Conservation (phyloP, 2,113 vertebrate genomes). For the Sebastes fasciatus region DNA sequence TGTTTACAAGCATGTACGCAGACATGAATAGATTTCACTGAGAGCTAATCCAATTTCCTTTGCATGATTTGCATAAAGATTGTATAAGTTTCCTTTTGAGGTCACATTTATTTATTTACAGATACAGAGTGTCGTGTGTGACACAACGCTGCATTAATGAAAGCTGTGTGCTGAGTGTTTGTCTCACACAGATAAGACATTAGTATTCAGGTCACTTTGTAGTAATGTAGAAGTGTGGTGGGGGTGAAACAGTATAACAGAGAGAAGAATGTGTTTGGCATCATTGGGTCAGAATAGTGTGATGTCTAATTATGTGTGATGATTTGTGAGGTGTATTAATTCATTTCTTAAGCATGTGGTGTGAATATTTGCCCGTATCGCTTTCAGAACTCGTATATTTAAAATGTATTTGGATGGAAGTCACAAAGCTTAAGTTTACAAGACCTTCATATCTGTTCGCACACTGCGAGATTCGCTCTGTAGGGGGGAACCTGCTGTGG, state of each 20-base stretch:
- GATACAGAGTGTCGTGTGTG: not conserved
- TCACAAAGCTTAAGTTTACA: not conserved
- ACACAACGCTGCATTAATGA: constrained; percentile 48
- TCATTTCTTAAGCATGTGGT: not conserved
- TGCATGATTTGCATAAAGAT: constrained; percentile 43
- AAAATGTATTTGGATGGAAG: not conserved
- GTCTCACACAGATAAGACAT: constrained; percentile 32
- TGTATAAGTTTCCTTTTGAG: constrained; percentile 22
- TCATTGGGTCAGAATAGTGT: not conserved
- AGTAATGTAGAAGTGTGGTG: constrained; percentile 13
- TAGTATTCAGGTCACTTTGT: constrained; percentile 49
- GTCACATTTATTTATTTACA: constrained; percentile 11
- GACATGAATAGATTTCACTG: constrained; percentile 12
- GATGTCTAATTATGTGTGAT: constrained; percentile 2
- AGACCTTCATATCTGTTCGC: not conserved
- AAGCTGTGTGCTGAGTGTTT: constrained; percentile 9
- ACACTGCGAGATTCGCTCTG: not conserved
- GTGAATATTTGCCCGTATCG: not conserved
- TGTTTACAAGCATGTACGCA: not conserved
- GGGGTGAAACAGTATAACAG: constrained; percentile 1
- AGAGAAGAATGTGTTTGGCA: constrained; percentile 5
- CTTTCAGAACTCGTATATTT: not conserved
- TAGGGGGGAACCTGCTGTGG: not conserved
- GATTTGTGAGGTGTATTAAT: not conserved
- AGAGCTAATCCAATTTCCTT: constrained; percentile 31